A percentile compares a stretch with the other conserved stretches of the same genome.
These are phyloP conservation scores for Halictus ligatus DNA, from an alignment of 2,888 invertebrate genomes.

Conservation along the genomic window DNA sequence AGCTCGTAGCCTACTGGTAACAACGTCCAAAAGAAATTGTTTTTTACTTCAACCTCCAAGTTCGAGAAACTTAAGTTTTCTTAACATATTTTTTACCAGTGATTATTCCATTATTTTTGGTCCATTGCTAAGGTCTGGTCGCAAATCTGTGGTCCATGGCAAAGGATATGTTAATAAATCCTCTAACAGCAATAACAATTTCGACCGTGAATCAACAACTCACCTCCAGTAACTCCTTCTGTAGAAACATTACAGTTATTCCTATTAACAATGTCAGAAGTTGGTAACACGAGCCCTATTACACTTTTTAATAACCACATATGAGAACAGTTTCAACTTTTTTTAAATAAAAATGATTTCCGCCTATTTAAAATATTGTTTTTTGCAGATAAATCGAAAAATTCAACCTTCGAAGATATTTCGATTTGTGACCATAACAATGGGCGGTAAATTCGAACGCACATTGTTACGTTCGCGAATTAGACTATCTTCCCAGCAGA, in stretches of 20 bases:
- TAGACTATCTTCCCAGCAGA: conserved; percentile 66
- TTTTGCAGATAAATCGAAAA: neutral
- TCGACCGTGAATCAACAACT: neutral
- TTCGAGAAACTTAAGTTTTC: neutral
- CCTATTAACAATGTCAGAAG: neutral
- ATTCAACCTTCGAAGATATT: conserved; percentile 72
- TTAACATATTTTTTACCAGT: neutral
- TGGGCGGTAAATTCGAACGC: conserved; percentile 81
- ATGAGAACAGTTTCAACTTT: too few relatives aligned
- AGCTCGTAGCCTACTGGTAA: neutral
- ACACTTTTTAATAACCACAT: neutral
- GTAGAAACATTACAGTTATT: neutral
- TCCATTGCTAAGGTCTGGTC: too few relatives aligned
- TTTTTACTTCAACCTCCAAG: neutral
- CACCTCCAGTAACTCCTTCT: neutral
- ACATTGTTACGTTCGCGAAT: conserved; percentile 82
- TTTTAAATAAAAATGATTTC: too few relatives aligned
- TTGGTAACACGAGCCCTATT: neutral
- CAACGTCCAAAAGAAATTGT: neutral
- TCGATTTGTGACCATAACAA: conserved; percentile 85
- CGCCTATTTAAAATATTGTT: neutral
- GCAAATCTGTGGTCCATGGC: neutral
- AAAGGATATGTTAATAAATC: too few relatives aligned
- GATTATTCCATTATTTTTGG: neutral
- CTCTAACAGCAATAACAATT: neutral